Percentiles rank a stretch among this genome's conserved stretches.
phyloP scores from a whole-genome alignment of 2,113 vertebrate species.

The Paralichthys olivaceus region DNA sequence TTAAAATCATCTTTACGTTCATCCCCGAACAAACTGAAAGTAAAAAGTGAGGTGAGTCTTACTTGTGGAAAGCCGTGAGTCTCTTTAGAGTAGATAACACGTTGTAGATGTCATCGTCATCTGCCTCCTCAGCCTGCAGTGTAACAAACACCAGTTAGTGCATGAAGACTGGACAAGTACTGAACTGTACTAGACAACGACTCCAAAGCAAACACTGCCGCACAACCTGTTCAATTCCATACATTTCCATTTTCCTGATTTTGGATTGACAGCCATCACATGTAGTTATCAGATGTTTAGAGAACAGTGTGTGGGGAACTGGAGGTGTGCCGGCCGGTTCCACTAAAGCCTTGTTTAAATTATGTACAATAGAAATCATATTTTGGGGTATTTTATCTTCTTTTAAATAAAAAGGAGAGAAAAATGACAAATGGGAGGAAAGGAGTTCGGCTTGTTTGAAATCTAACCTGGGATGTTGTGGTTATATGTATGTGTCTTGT shows the following conservation, averaged over 20 bases:
- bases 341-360: neutral
- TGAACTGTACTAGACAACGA: neutral
- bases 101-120: slow-evolving; percentile 98
- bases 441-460: too few relatives aligned
- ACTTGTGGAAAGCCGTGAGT: slow-evolving; percentile 99
- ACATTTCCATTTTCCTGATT: too few relatives aligned
- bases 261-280: too few relatives aligned
- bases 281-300: too few relatives aligned
- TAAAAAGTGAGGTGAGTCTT: slow-evolving; percentile 61
- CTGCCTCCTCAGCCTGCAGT: slow-evolving; percentile 94
- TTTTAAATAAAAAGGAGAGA: too few relatives aligned
- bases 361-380: too few relatives aligned
- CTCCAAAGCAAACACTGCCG: neutral
- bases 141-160: slow-evolving; percentile 23
- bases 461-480: too few relatives aligned
- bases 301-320: too few relatives aligned
- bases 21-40: neutral
- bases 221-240: neutral
- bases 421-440: too few relatives aligned
- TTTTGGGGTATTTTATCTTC: too few relatives aligned
- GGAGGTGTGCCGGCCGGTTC: neutral
- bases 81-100: slow-evolving; percentile 96
- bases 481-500: too few relatives aligned
- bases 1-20: neutral
- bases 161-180: neutral